Conservation (phyloP, 1,140 invertebrate genomes). For the Hestina assimilis region DNA sequence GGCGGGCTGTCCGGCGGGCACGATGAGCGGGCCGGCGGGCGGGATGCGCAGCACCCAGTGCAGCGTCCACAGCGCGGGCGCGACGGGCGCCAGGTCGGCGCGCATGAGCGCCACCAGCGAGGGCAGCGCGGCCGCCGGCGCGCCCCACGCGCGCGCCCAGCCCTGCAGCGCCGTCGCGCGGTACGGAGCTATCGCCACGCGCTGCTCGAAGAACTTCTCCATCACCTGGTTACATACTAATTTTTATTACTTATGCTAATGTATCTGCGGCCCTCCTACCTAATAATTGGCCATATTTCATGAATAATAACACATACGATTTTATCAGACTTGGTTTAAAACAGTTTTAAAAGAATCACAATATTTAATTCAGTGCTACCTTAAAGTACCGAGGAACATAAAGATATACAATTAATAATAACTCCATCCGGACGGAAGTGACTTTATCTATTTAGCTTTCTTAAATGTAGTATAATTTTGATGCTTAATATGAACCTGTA, state of each 20-base stretch:
- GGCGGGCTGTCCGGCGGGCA: slow-evolving; percentile 90
- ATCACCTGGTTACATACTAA: slow-evolving; percentile 86
- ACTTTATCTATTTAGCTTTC: too few species aligned
- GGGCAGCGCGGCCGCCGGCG: slow-evolving; percentile 90
- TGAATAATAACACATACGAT: too few species aligned
- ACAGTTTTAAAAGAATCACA: too few species aligned
- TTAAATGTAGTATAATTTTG: too few species aligned
- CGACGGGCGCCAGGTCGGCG: slow-evolving; percentile 59
- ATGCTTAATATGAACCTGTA: too few species aligned
- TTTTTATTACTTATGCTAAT: too few species aligned
- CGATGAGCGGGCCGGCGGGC: slow-evolving; percentile 89
- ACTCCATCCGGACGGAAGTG: not conserved
- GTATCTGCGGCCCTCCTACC: too few species aligned
- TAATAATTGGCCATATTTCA: too few species aligned
- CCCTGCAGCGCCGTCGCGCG: slow-evolving; percentile 92
- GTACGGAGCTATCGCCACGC: slow-evolving; percentile 92
- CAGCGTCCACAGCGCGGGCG: slow-evolving; percentile 85
- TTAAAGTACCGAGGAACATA: too few species aligned
- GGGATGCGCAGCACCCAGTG: slow-evolving; percentile 95
- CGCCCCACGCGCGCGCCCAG: slow-evolving; percentile 89
- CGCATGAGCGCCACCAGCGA: slow-evolving; percentile 86
- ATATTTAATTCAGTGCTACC: too few species aligned
- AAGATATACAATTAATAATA: not conserved
- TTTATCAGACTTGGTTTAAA: too few species aligned
- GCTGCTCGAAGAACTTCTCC: slow-evolving; percentile 94